Base-by-base conservation (phyloP, 2,888 invertebrate genomes). In the Andrena fulva region DNA sequence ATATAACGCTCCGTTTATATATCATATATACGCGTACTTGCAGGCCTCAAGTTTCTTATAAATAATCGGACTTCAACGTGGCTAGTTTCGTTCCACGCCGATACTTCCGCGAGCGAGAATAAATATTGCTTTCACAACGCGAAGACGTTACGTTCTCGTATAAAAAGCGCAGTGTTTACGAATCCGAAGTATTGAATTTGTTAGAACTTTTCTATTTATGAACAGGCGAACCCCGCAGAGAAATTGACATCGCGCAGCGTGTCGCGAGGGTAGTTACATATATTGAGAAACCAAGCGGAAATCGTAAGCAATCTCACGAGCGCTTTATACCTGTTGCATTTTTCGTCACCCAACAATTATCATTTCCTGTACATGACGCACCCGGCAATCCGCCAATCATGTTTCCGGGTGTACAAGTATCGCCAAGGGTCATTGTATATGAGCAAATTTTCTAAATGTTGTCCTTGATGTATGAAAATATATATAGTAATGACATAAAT, bases 381-480 rank as follows among this genome's bases (percentile, higher is more conserved):
- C 29, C 62, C 69, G 24, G 66, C 60, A 50, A 72, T 82, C 75
- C 64, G 59, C 66, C 64, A 60, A 48, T 82, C 73, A 60, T 68
- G 54, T 72, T 78, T 68, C 35, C 56, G 59, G 35, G 48, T 64
- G 60, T 69, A 76, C 31, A 73, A 77, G 52, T 70, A 76, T 71
- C 50, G n/a, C 60, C 60, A 77, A 77, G 56, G 68, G 74, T 77
- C 71, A 74, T 78, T 80, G 56, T 73, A 75, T 78, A 85, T 78
- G 66, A 66, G 56, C 50, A 74, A 56, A 59, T 80, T 80, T 64
- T 78, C 69, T 77, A 83, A 77, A 79, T 80, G 70, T 72, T 79
- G 75, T 85, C 63, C 74, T 60, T 60, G 73, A 76, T 82, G 76
- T 85, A 71, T 62, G 67, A 78, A 87, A 75, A 81, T 83, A 85